Conservation (phyloP, 2,797 vertebrate genomes). For the Cyprinodon diabolis region DNA sequence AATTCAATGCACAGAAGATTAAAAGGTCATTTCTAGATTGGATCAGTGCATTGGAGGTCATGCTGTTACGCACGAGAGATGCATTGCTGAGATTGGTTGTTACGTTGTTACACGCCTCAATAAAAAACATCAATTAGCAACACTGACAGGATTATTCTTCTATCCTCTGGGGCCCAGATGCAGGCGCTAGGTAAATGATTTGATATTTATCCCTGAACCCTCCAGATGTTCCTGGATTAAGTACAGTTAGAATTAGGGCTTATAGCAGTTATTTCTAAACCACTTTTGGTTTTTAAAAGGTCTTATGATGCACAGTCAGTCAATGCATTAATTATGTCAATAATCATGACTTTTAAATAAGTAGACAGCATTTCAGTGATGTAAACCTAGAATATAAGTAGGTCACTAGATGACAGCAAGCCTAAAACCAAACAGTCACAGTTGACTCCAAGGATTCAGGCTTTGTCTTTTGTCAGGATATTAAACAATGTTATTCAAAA, state of each 20-base stretch:
- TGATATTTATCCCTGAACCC: not conserved
- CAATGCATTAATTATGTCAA: not conserved
- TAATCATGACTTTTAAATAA: not conserved
- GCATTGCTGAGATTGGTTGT: conserved; percentile 10
- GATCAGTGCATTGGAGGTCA: conserved; percentile 8
- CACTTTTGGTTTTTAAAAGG: not conserved
- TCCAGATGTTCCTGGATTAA: not conserved
- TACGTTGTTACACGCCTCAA: not conserved
- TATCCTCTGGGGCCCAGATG: not conserved
- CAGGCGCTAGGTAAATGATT: not conserved
- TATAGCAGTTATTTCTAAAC: not conserved
- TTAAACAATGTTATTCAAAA: not conserved
- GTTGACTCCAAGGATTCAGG: not conserved
- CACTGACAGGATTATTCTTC: conserved; percentile 8
- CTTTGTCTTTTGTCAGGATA: not conserved
- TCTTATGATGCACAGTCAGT: not conserved
- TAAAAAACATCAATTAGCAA: conserved; percentile 16
- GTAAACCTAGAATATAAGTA: not conserved
- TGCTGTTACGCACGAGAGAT: conserved; percentile 7
- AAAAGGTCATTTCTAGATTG: conserved; percentile 20
- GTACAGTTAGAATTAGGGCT: not conserved
- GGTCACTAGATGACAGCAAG: not conserved
- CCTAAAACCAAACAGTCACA: not conserved
- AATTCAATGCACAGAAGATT: conserved; percentile 21
- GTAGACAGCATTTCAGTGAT: not conserved